Conservation (phyloP, 2,888 invertebrate species). For the Eilema sororculum region DNA sequence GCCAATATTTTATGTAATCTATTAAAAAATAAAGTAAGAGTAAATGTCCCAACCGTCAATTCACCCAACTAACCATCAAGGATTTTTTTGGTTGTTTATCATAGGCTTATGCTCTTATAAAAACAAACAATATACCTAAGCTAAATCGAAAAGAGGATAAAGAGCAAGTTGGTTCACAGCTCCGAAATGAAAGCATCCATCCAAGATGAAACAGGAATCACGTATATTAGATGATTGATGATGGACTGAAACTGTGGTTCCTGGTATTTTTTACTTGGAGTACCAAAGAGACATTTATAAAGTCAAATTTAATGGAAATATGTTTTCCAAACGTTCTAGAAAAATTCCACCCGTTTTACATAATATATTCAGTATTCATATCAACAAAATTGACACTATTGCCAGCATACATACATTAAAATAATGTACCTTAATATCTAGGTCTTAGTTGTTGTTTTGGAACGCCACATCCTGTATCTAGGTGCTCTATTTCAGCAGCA, state of each 20-base stretch:
- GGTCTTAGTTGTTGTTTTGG: conserved; percentile 13
- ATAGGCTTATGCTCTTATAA: too few relatives aligned
- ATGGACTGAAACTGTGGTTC: not conserved
- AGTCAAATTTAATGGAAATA: not conserved
- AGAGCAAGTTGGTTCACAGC: too few relatives aligned
- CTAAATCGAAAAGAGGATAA: too few relatives aligned
- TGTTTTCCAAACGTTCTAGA: not conserved
- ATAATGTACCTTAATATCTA: conserved; percentile 5
- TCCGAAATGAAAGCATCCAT: too few relatives aligned
- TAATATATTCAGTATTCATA: not conserved
- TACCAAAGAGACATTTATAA: not conserved
- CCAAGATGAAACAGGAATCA: too few relatives aligned
- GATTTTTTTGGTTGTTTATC: too few relatives aligned
- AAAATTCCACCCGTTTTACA: not conserved
- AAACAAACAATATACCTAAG: too few relatives aligned
- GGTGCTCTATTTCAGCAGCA: conserved; percentile 14
- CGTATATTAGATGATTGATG: not conserved
- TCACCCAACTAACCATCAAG: too few relatives aligned
- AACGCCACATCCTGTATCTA: conserved; percentile 5
- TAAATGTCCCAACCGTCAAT: too few relatives aligned
- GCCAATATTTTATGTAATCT: too few relatives aligned
- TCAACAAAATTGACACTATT: conserved; percentile 10
- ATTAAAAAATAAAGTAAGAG: too few relatives aligned
- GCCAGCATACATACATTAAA: not conserved
- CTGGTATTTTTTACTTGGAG: too few relatives aligned